These are phyloP conservation scores for Cossypha caffra DNA, from an alignment of 2,797 vertebrate genomes.

Conservation along the genomic window DNA sequence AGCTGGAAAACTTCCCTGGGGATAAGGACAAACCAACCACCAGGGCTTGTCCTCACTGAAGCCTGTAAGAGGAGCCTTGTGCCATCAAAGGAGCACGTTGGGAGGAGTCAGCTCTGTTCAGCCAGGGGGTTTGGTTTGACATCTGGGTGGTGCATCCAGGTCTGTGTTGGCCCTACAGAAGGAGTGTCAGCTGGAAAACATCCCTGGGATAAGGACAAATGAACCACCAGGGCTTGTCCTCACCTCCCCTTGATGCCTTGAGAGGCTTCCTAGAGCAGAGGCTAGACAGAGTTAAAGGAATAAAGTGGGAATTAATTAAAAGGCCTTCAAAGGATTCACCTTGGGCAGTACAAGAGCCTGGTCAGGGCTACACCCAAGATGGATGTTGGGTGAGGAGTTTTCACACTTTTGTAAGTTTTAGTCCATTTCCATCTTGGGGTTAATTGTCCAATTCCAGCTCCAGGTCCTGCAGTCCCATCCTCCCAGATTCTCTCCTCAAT, in stretches of 20 bases:
- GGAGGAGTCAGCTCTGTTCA: no score
- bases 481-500: no score
- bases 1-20: not conserved
- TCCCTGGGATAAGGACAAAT: not conserved
- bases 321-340: no score
- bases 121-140: not conserved
- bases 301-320: not conserved
- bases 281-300: not conserved
- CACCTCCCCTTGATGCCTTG: not conserved
- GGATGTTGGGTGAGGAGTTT: rapidly evolving
- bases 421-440: not conserved
- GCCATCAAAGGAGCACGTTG: no score
- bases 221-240: not conserved
- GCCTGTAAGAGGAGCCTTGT: no score
- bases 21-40: not conserved
- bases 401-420: not conserved
- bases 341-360: not conserved
- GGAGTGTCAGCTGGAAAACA: not conserved
- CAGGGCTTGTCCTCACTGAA: not conserved
- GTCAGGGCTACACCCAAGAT: not conserved
- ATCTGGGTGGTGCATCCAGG: not conserved
- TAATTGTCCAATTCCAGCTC: no score
- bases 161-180: not conserved
- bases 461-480: no score
- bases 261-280: not conserved